Evolutionary conservation across 2,888 invertebrate species (phyloP).

Genomic region (Coenonympha glycerion): DNA sequence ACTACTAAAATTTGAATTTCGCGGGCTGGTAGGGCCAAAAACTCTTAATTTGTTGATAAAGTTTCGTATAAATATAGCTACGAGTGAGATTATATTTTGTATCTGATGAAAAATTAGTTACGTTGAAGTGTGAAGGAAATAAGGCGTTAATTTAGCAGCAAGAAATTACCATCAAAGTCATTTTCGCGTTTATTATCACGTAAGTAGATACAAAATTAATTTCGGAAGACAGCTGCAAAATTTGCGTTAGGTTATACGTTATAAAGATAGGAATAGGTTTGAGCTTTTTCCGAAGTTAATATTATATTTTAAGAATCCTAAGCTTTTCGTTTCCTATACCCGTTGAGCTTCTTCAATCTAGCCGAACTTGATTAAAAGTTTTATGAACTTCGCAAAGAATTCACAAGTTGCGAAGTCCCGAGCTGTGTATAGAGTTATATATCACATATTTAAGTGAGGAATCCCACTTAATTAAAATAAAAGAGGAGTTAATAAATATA

Average conservation of each 20-base stretch:
- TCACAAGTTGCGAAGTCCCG: not conserved
- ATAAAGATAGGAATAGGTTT: not conserved
- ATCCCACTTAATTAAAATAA: no score
- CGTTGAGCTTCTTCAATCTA: not conserved
- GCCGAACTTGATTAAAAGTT: constrained; percentile 8
- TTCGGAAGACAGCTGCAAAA: no score
- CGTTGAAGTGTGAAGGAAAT: no score
- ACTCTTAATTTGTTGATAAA: not conserved
- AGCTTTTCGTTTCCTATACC: not conserved
- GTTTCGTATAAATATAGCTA: not conserved
- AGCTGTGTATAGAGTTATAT: not conserved
- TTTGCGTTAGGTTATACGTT: not conserved
- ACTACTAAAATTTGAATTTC: no score
- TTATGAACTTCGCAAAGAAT: constrained; percentile 1
- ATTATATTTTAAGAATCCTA: not conserved
- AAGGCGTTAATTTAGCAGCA: no score
- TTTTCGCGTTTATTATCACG: no score
- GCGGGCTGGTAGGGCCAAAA: no score
- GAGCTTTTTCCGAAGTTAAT: not conserved
- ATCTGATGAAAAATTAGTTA: no score
- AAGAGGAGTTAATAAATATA: no score
- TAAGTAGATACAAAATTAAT: no score
- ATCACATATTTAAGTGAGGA: not conserved
- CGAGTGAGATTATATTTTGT: not conserved
- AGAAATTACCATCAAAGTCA: no score